Evolutionary conservation across 2,797 vertebrate genomes (phyloP).

Genomic region (Falco concolor): DNA sequence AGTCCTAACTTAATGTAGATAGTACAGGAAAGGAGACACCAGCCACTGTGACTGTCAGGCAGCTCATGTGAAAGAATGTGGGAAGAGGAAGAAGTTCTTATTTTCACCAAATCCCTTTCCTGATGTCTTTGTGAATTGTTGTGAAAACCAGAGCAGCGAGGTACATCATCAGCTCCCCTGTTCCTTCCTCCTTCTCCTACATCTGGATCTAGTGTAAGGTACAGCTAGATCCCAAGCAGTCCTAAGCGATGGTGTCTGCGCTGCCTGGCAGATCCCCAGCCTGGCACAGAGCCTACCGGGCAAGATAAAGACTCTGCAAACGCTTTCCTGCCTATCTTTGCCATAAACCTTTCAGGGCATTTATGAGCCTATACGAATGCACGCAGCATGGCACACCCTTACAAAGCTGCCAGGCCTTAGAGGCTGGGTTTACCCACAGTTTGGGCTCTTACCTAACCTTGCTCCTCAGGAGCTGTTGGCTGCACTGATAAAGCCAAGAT

Average conservation of each 20-base stretch:
- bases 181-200: background rate
- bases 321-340: background rate
- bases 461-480: background rate
- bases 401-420: background rate
- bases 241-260: accelerated
- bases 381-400: background rate
- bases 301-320: background rate
- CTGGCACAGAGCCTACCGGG: background rate
- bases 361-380: background rate
- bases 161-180: background rate
- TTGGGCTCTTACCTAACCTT: background rate
- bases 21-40: background rate
- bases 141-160: background rate
- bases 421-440: background rate
- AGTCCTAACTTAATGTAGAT: background rate
- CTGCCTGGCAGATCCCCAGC: background rate
- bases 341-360: background rate
- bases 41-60: background rate
- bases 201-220: background rate
- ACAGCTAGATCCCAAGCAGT: background rate
- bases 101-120: background rate
- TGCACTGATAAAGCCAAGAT: background rate
- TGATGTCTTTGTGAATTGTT: background rate
- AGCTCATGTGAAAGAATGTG: background rate
- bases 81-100: background rate